Conservation (phyloP, 2,113 vertebrate species). For the Theristicus caerulescens region DNA sequence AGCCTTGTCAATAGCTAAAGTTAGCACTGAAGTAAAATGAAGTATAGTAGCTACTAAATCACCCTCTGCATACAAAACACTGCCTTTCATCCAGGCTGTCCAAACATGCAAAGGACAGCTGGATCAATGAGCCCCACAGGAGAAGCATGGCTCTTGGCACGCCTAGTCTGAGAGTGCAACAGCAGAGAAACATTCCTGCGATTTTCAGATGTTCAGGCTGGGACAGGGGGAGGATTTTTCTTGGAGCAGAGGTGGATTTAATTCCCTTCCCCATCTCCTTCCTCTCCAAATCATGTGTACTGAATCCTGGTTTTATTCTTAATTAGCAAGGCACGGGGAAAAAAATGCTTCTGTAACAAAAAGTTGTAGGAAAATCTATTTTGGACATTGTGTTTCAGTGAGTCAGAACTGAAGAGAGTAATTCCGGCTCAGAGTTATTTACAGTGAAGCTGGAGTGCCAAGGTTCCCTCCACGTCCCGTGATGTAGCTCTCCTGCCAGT, state of each 20-base stretch:
- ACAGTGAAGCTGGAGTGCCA: background rate
- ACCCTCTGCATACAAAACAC: background rate
- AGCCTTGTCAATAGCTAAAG: background rate
- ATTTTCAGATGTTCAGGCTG: background rate
- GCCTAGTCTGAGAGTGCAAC: background rate
- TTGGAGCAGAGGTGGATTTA: background rate
- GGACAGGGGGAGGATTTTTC: background rate
- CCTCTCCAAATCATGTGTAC: background rate
- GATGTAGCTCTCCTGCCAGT: background rate
- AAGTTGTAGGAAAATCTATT: slow-evolving; percentile 10
- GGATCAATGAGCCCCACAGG: background rate
- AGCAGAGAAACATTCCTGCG: background rate
- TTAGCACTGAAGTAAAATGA: background rate
- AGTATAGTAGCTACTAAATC: background rate
- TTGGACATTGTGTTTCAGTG: background rate
- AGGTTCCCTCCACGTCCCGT: background rate
- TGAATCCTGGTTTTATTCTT: background rate
- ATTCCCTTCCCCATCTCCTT: background rate
- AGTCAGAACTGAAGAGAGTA: background rate
- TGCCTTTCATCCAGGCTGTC: background rate
- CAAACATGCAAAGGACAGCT: background rate
- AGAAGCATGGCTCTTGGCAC: background rate
- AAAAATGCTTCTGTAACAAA: background rate
- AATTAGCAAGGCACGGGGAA: background rate
- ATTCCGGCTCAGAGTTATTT: background rate